Conservation (phyloP, 2,797 vertebrate genomes). For the Bovichtus diacanthus region DNA sequence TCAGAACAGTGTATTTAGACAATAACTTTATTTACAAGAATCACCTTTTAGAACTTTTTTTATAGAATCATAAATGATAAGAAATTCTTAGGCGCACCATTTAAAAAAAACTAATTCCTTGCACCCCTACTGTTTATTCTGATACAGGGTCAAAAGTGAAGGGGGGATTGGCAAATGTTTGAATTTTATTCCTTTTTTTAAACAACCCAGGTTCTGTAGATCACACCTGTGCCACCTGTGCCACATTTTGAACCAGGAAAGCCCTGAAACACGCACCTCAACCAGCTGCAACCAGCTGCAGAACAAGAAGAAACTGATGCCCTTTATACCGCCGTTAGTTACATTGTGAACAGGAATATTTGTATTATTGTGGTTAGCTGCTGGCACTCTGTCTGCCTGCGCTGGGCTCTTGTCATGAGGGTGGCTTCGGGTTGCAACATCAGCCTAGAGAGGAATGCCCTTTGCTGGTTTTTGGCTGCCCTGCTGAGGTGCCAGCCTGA, state of each 20-base stretch:
- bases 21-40: no score
- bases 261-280: not conserved
- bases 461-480: slow-evolving; percentile 28
- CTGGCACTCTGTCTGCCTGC: slow-evolving; percentile 20
- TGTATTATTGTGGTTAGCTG: slow-evolving; percentile 10
- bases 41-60: no score
- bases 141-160: not conserved
- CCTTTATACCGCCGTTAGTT: not conserved
- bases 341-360: slow-evolving; percentile 3
- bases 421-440: slow-evolving; percentile 29
- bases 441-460: slow-evolving; percentile 44
- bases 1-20: not conserved
- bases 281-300: not conserved
- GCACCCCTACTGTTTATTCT: not conserved
- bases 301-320: slow-evolving; percentile 4
- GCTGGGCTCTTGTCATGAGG: slow-evolving; percentile 12
- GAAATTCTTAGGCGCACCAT: no score
- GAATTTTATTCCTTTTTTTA: not conserved
- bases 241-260: not conserved
- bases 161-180: not conserved
- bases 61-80: no score
- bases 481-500: slow-evolving; percentile 33
- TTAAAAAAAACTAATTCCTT: no score
- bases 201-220: not conserved
- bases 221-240: not conserved